phyloP scores from a whole-genome alignment of 2,113 vertebrate genomes.

The Ictalurus punctatus region DNA sequence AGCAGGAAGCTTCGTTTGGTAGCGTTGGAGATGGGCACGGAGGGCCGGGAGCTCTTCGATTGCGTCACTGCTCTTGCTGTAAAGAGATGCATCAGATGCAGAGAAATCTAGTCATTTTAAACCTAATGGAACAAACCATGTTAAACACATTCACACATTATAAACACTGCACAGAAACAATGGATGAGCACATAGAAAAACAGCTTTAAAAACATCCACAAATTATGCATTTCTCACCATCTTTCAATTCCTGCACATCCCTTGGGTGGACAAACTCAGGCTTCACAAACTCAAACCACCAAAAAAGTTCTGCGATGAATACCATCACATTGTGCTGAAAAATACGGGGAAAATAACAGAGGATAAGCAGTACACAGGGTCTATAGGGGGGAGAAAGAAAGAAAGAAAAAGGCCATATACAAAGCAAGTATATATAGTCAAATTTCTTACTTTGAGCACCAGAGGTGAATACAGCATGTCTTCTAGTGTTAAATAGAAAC shows the following conservation, averaged over 20 bases:
- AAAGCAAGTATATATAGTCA: neutral
- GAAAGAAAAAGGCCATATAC: neutral
- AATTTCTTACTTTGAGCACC: slow-evolving; percentile 84
- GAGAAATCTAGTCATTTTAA: neutral
- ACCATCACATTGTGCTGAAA: slow-evolving; percentile 89
- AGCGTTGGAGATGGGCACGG: slow-evolving; percentile 83
- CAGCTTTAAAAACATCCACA: neutral
- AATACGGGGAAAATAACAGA: neutral
- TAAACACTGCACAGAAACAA: neutral
- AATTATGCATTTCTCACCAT: slow-evolving; percentile 73
- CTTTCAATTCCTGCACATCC: slow-evolving; percentile 86
- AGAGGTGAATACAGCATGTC: slow-evolving; percentile 90
- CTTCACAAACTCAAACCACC: slow-evolving; percentile 95
- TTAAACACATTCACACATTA: neutral
- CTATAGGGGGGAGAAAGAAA: neutral
- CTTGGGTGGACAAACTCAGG: slow-evolving; percentile 93
- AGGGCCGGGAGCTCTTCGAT: slow-evolving; percentile 80
- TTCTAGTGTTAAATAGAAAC: slow-evolving; percentile 89
- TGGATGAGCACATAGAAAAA: neutral
- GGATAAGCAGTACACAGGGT: neutral
- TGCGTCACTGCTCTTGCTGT: slow-evolving; percentile 82
- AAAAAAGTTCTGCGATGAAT: slow-evolving; percentile 95
- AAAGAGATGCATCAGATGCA: slow-evolving; percentile 8
- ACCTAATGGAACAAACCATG: neutral
- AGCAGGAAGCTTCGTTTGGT: slow-evolving; percentile 90